Conservation (phyloP, 2,888 invertebrate genomes). For the Dexiosoma caninum region DNA sequence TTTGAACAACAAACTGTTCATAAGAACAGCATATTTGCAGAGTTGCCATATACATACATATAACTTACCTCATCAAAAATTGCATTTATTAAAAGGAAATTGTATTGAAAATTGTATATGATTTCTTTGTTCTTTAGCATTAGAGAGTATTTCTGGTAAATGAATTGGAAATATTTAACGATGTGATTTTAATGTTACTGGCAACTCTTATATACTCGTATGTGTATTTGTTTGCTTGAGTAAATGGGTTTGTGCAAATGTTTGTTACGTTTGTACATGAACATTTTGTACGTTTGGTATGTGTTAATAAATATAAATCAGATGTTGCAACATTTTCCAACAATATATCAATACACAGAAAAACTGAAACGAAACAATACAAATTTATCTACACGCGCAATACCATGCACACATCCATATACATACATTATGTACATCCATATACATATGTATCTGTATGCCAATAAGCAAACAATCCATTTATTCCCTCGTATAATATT, state of each 20-base stretch:
- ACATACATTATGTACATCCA: too few relatives aligned
- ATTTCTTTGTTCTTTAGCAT: background rate
- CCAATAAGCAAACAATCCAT: background rate
- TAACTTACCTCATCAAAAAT: background rate
- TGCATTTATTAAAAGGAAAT: background rate
- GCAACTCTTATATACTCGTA: conserved; percentile 38
- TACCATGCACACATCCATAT: background rate
- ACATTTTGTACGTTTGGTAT: conserved; percentile 20
- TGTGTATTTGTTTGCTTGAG: background rate
- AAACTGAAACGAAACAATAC: conserved; percentile 2
- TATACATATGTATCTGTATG: background rate
- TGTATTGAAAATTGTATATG: background rate
- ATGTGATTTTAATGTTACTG: background rate
- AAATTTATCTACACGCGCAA: background rate
- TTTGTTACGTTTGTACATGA: background rate
- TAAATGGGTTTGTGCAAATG: background rate
- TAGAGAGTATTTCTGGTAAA: background rate
- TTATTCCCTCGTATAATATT: background rate
- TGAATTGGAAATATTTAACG: conserved; percentile 5
- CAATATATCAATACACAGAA: conserved; percentile 29
- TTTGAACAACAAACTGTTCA: conserved; percentile 23
- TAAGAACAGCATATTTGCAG: background rate
- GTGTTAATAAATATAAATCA: conserved; percentile 73
- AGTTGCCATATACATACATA: too few relatives aligned
- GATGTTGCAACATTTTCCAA: conserved; percentile 64